These are phyloP conservation scores for Tinamus guttatus DNA, from an alignment of 2,113 vertebrate genomes.

Conservation along the genomic window DNA sequence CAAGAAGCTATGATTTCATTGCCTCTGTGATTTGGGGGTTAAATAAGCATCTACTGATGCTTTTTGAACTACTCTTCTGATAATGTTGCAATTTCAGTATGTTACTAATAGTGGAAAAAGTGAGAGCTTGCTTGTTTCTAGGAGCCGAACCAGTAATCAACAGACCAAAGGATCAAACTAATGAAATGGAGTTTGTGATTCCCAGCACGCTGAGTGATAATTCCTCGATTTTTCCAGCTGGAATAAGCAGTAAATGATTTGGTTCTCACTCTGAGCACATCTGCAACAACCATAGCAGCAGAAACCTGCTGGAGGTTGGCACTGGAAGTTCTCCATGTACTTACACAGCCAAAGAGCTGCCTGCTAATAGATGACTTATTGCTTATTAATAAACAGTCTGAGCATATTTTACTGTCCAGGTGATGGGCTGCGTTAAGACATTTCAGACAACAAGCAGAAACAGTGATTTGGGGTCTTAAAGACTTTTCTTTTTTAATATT, in stretches of 20 bases:
- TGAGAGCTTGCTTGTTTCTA: background rate
- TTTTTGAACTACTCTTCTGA: background rate
- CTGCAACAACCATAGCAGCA: background rate
- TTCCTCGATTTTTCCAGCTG: background rate
- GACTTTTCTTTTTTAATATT: conserved; percentile 70
- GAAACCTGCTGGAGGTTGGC: background rate
- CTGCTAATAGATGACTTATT: background rate
- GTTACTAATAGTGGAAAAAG: background rate
- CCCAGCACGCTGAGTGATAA: background rate
- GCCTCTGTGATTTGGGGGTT: background rate
- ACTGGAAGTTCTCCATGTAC: background rate
- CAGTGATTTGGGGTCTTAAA: background rate
- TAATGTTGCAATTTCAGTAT: background rate
- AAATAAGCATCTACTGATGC: background rate
- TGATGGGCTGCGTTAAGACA: background rate
- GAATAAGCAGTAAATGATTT: background rate
- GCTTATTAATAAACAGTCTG: background rate
- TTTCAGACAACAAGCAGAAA: background rate
- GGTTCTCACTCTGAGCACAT: background rate
- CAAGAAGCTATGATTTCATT: background rate
- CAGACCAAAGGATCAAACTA: background rate
- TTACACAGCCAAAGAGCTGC: background rate
- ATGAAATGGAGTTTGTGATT: background rate
- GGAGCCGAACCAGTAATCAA: background rate
- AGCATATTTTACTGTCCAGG: background rate